Percentiles rank a stretch among this genome's conserved stretches.
These are phyloP conservation scores for Metopolophium dirhodum DNA, from an alignment of 1,140 invertebrate genomes.

Conservation along the genomic window DNA sequence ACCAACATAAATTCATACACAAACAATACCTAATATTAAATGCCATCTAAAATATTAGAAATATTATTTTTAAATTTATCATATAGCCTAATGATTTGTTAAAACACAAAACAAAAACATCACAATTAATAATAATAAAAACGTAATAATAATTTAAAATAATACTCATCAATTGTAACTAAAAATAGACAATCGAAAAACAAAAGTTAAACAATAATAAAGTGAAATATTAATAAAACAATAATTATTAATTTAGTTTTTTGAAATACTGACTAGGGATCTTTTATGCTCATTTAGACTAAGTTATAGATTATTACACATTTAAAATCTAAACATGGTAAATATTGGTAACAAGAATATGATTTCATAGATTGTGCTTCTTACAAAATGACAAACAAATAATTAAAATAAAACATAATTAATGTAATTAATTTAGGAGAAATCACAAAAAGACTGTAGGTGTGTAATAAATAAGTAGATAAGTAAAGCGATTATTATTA, in stretches of 20 bases:
- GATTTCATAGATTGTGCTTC: conserved; percentile 56
- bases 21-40: conserved; percentile 57
- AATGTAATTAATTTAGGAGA: conserved; percentile 35
- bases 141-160: conserved; percentile 29
- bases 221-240: conserved; percentile 36
- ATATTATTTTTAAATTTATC: conserved; percentile 49
- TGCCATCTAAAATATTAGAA: conserved; percentile 56
- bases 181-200: conserved; percentile 50
- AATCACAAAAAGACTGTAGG: conserved; percentile 44
- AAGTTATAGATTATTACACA: conserved; percentile 47
- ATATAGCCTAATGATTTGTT: conserved; percentile 57
- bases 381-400: conserved; percentile 44
- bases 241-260: conserved; percentile 41
- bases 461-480: conserved; percentile 54
- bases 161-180: conserved; percentile 53
- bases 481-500: conserved; percentile 49
- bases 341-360: conserved; percentile 56
- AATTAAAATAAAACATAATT: conserved; percentile 37
- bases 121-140: conserved; percentile 55
- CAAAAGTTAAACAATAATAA: conserved; percentile 48
- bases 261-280: conserved; percentile 57
- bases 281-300: conserved; percentile 54
- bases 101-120: conserved; percentile 57
- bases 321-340: conserved; percentile 56
- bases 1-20: conserved; percentile 57